phyloP scores from a whole-genome alignment of 2,113 vertebrate species.

The Callospermophilus lateralis region DNA sequence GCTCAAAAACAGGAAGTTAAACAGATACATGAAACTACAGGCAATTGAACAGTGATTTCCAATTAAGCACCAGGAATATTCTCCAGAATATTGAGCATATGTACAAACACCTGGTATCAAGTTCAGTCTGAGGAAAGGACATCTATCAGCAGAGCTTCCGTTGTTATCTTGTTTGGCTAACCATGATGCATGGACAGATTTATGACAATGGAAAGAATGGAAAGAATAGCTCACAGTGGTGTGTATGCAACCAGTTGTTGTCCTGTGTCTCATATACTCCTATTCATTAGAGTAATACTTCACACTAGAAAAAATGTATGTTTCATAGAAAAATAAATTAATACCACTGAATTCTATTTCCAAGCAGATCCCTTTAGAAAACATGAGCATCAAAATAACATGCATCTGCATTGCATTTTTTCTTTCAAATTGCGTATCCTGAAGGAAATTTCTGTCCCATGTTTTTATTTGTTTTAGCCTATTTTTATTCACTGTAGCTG shows the following conservation, averaged over 20 bases:
- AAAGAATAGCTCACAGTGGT: background rate
- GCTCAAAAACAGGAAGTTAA: background rate
- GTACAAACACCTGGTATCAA: background rate
- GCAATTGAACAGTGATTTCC: background rate
- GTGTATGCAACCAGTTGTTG: background rate
- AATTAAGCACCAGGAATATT: background rate
- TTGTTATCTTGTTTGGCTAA: slow-evolving; percentile 12
- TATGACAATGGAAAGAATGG: background rate
- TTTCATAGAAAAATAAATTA: slow-evolving; percentile 14
- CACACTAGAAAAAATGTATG: background rate
- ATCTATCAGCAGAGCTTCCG: background rate
- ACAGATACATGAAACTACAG: background rate
- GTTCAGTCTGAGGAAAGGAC: background rate
- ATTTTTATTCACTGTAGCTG: slow-evolving; percentile 44
- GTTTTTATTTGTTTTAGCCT: slow-evolving; percentile 66
- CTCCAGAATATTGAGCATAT: background rate
- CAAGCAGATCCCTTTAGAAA: slow-evolving; percentile 49
- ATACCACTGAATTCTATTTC: slow-evolving; percentile 42
- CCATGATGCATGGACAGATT: background rate
- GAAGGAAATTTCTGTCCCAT: slow-evolving; percentile 34
- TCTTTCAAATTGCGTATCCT: background rate
- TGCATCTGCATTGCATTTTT: background rate
- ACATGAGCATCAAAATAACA: slow-evolving; percentile 18
- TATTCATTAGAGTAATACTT: background rate
- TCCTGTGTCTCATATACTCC: background rate